Evolutionary conservation across 2,888 invertebrate genomes (phyloP).

Genomic region (Cheilosia vulpina): DNA sequence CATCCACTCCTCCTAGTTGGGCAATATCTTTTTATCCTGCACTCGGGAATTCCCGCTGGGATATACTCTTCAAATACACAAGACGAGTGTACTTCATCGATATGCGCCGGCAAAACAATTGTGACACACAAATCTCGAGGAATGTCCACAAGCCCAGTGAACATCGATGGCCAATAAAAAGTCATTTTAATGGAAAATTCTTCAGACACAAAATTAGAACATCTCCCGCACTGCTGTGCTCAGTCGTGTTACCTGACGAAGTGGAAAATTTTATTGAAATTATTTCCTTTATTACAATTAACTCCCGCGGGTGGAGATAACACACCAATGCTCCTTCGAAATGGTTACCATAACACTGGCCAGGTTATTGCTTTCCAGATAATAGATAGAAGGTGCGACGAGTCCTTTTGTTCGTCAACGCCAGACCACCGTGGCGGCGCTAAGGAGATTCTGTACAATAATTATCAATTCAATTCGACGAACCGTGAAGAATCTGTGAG

Average conservation of each 20-base stretch:
- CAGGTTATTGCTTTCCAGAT: slow-evolving; percentile 68
- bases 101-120: slow-evolving; percentile 47
- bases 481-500: slow-evolving; percentile 70
- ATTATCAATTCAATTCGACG: slow-evolving; percentile 70
- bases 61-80: slow-evolving; percentile 54
- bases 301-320: slow-evolving; percentile 57
- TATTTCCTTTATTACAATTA: slow-evolving; percentile 64
- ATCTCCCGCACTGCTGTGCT: neutral
- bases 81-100: slow-evolving; percentile 52
- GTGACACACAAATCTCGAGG: slow-evolving; percentile 26
- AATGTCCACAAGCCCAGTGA: slow-evolving; percentile 35
- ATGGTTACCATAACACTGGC: slow-evolving; percentile 54
- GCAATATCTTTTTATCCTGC: slow-evolving; percentile 24
- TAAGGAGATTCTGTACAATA: slow-evolving; percentile 19
- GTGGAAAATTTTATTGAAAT: slow-evolving; percentile 72
- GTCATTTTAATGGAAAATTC: slow-evolving; percentile 55
- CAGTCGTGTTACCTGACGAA: slow-evolving; percentile 59
- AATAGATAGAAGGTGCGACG: slow-evolving; percentile 58
- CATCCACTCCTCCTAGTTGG: slow-evolving; percentile 6
- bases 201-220: slow-evolving; percentile 60
- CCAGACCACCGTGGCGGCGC: slow-evolving; percentile 20
- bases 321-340: slow-evolving; percentile 38
- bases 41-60: slow-evolving; percentile 50
- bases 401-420: slow-evolving; percentile 43
- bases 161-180: slow-evolving; percentile 6